A percentile compares a stretch with the other conserved stretches of the same genome.
phyloP scores from a whole-genome alignment of 2,797 vertebrate species.

The Pseudochirops cupreus region DNA sequence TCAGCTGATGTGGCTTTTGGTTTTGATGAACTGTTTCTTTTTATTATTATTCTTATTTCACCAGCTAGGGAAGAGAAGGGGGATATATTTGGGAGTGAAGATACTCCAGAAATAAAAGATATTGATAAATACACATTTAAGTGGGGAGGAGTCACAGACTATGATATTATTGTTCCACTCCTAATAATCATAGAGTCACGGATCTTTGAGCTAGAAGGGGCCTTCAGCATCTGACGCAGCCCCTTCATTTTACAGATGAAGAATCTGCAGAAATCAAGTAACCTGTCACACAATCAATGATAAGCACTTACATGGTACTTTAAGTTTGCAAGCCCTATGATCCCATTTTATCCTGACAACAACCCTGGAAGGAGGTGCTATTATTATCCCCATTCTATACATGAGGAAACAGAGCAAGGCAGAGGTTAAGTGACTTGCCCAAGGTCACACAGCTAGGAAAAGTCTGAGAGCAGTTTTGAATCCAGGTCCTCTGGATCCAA shows the following conservation, averaged over 20 bases:
- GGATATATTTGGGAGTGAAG: not conserved
- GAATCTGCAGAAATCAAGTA: not conserved
- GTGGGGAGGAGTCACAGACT: not conserved
- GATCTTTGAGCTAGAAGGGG: too few species aligned
- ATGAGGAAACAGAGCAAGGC: not conserved
- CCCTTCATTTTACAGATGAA: not conserved
- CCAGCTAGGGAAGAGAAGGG: not conserved
- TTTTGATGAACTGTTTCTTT: not conserved
- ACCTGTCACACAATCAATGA: not conserved
- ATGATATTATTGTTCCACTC: not conserved
- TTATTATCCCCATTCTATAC: not conserved
- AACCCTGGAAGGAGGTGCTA: not conserved
- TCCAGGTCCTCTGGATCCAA: not conserved
- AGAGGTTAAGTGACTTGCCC: not conserved
- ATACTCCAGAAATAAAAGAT: not conserved
- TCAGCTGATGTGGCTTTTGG: not conserved
- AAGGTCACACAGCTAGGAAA: not conserved
- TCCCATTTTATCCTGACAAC: not conserved
- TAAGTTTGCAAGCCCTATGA: not conserved
- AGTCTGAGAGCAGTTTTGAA: not conserved
- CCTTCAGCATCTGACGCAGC: too few species aligned
- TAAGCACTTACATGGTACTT: not conserved
- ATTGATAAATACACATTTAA: not conserved
- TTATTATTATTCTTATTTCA: not conserved
- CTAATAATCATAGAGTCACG: too few species aligned